A percentile compares a stretch with the other conserved stretches of the same genome.
Evolutionary conservation across 2,113 vertebrate species (phyloP).

Genomic region (Nerophis ophidion): DNA sequence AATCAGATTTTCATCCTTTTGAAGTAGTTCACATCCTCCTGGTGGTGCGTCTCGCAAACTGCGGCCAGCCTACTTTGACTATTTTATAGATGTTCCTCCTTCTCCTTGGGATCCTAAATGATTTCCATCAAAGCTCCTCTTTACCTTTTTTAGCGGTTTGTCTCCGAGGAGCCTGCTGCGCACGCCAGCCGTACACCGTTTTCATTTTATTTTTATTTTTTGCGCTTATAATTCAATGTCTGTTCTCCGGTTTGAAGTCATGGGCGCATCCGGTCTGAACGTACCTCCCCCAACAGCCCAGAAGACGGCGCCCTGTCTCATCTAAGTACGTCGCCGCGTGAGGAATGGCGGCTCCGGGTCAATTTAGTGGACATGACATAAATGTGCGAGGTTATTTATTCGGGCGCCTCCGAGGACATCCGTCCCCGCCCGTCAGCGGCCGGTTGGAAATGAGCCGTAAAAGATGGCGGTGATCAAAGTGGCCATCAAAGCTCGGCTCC

Average conservation of each 20-base stretch:
- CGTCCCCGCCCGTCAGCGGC: no score
- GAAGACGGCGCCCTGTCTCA: conserved; percentile 47
- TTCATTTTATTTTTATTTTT: conserved; percentile 13
- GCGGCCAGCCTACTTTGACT: background rate
- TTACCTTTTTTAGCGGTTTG: conserved; percentile 21
- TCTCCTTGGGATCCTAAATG: conserved; percentile 1
- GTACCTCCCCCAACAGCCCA: conserved; percentile 49
- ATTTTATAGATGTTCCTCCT: background rate
- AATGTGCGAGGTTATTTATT: background rate
- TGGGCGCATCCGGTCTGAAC: conserved; percentile 34
- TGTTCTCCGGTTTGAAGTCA: conserved; percentile 48
- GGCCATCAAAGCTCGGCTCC: conserved; percentile 20
- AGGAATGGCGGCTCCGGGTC: background rate
- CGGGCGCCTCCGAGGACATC: background rate
- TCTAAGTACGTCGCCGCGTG: conserved; percentile 35
- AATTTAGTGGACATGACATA: background rate
- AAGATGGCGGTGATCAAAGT: conserved; percentile 15
- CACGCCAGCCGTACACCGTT: conserved; percentile 17
- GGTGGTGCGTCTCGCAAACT: no score
- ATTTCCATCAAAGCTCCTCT: conserved; percentile 10
- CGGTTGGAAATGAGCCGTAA: background rate
- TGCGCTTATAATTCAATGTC: conserved; percentile 43
- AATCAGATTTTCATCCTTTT: no score
- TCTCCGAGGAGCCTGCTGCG: conserved; percentile 24
- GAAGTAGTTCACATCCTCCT: no score